Evolutionary conservation across 1,140 invertebrate genomes (phyloP).

Genomic region (Propsilocerus akamusi): DNA sequence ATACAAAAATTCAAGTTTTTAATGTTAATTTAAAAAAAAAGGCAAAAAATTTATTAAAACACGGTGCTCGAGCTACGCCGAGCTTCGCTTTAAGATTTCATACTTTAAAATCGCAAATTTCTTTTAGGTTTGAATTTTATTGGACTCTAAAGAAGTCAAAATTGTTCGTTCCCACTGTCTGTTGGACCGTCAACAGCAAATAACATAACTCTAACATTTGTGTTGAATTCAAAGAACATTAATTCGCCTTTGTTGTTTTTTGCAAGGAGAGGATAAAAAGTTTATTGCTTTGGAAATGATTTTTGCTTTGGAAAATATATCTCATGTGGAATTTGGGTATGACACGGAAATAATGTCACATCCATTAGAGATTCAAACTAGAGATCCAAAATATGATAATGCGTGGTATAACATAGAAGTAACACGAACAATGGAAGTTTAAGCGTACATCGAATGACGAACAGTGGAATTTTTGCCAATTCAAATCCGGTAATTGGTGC

Average conservation of each 20-base stretch:
- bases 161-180: slow-evolving; percentile 47
- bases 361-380: slow-evolving; percentile 32
- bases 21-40: too few relatives aligned
- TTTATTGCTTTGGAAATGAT: slow-evolving; percentile 63
- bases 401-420: slow-evolving; percentile 57
- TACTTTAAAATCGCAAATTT: slow-evolving; percentile 6
- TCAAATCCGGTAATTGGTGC: slow-evolving; percentile 12
- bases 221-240: slow-evolving; percentile 28
- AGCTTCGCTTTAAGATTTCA: too few relatives aligned
- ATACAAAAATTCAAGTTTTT: too few relatives aligned
- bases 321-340: slow-evolving; percentile 63
- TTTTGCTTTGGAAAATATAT: slow-evolving; percentile 54
- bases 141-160: slow-evolving; percentile 39
- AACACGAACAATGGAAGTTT: slow-evolving; percentile 30
- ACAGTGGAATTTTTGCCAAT: slow-evolving; percentile 14
- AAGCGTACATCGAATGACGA: slow-evolving; percentile 20
- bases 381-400: slow-evolving; percentile 37
- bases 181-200: slow-evolving; percentile 50
- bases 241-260: slow-evolving; percentile 25
- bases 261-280: slow-evolving; percentile 33
- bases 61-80: too few relatives aligned
- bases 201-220: slow-evolving; percentile 43
- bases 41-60: slow-evolving; percentile 6
- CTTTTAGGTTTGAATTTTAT: slow-evolving; percentile 57
- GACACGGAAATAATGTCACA: slow-evolving; percentile 42